Percentiles rank a stretch among this genome's conserved stretches.
These are phyloP conservation scores for Clistopyga incitator DNA, from an alignment of 2,888 invertebrate species.

Conservation along the genomic window DNA sequence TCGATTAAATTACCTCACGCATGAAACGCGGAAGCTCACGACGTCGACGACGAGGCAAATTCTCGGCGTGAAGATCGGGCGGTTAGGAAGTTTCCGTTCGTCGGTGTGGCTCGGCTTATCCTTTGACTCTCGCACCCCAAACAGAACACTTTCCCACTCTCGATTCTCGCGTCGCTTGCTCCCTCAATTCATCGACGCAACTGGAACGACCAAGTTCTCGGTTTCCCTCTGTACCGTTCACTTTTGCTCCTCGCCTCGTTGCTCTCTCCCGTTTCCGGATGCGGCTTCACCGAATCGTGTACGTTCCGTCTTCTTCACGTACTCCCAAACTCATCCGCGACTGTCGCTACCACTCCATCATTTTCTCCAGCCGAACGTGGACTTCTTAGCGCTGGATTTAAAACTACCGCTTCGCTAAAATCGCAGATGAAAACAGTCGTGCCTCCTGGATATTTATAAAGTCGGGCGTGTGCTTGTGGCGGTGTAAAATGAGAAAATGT, in stretches of 20 bases:
- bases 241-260: conserved; percentile 34
- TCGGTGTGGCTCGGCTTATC: conserved; percentile 27
- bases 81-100: conserved; percentile 57
- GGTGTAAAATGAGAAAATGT: too few relatives aligned
- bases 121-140: conserved; percentile 44
- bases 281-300: background rate
- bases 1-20: conserved; percentile 65
- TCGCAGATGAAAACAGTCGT: background rate
- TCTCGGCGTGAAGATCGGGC: conserved; percentile 50
- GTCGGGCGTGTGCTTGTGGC: too few relatives aligned
- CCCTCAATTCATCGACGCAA: conserved; percentile 23
- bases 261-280: conserved; percentile 9
- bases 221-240: conserved; percentile 14
- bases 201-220: conserved; percentile 33
- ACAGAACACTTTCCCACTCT: conserved; percentile 2
- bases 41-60: conserved; percentile 52
- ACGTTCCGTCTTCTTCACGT: background rate
- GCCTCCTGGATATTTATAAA: background rate
- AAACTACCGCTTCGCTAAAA: background rate
- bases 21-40: conserved; percentile 52
- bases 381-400: conserved; percentile 8
- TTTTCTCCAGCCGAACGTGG: background rate
- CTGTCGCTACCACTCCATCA: background rate
- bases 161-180: conserved; percentile 36
- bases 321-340: background rate